Conservation (phyloP, 2,113 vertebrate species). For the Vireo altiloquus region DNA sequence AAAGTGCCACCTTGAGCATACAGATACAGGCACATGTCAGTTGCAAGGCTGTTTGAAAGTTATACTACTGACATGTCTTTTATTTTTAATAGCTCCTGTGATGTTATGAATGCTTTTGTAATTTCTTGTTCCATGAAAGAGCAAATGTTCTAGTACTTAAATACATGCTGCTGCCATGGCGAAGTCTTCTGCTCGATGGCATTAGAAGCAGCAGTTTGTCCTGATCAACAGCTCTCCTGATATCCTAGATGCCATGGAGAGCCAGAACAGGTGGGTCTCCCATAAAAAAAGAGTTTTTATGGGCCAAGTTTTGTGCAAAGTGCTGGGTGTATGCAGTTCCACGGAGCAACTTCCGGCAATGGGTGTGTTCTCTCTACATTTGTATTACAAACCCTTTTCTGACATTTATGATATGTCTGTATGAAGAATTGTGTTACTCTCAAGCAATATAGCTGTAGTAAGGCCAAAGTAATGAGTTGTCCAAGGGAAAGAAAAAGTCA, state of each 20-base stretch:
- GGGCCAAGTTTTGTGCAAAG: not conserved
- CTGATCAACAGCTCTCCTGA: not conserved
- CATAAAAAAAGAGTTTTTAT: not conserved
- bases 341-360: not conserved
- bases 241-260: not conserved
- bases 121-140: not conserved
- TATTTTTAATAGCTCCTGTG: not conserved
- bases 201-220: not conserved
- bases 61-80: not conserved
- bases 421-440: not conserved
- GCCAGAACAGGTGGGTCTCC: not conserved
- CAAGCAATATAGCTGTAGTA: not conserved
- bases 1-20: not conserved
- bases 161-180: not conserved
- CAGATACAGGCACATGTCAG: not conserved
- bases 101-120: not conserved
- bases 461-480: not conserved
- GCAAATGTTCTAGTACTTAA: not conserved
- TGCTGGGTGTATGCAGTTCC: not conserved
- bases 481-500: not conserved
- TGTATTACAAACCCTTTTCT: not conserved
- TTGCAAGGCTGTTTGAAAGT: not conserved
- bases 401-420: not conserved
- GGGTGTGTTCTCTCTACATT: not conserved
- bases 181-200: not conserved